Percentiles rank a stretch among this genome's conserved stretches.
phyloP scores from a whole-genome alignment of 2,888 invertebrate species.

The Parelbella ahira region DNA sequence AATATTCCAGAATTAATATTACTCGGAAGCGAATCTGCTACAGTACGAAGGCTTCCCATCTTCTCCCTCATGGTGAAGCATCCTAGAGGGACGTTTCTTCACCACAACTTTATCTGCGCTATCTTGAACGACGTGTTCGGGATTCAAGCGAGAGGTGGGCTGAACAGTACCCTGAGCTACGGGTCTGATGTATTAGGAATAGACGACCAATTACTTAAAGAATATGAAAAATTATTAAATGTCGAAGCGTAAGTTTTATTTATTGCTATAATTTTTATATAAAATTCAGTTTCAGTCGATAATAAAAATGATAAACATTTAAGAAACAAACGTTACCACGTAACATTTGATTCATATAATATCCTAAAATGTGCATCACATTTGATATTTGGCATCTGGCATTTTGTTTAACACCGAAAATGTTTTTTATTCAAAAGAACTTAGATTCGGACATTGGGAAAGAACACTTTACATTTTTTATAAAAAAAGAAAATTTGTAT shows the following conservation, averaged over 20 bases:
- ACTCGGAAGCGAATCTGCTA: slow-evolving; percentile 85
- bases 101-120: slow-evolving; percentile 93
- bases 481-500: too few relatives aligned
- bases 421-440: too few relatives aligned
- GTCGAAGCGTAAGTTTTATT: slow-evolving; percentile 63
- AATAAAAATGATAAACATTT: too few relatives aligned
- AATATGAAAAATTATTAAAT: slow-evolving; percentile 84
- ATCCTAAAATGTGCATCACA: too few relatives aligned
- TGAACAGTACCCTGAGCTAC: slow-evolving; percentile 91
- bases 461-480: too few relatives aligned
- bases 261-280: too few relatives aligned
- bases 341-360: too few relatives aligned
- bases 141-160: slow-evolving; percentile 90
- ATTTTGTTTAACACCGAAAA: too few relatives aligned
- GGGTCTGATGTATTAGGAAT: slow-evolving; percentile 93
- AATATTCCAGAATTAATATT: slow-evolving; percentile 90
- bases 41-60: slow-evolving; percentile 86
- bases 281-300: too few relatives aligned
- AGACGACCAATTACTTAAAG: slow-evolving; percentile 85
- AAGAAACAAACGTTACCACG: too few relatives aligned
- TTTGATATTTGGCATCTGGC: too few relatives aligned
- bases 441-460: too few relatives aligned
- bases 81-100: slow-evolving; percentile 89
- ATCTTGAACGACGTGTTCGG: slow-evolving; percentile 95
- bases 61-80: slow-evolving; percentile 93